Conservation (phyloP, 2,113 vertebrate genomes). For the Camelus bactrianus region DNA sequence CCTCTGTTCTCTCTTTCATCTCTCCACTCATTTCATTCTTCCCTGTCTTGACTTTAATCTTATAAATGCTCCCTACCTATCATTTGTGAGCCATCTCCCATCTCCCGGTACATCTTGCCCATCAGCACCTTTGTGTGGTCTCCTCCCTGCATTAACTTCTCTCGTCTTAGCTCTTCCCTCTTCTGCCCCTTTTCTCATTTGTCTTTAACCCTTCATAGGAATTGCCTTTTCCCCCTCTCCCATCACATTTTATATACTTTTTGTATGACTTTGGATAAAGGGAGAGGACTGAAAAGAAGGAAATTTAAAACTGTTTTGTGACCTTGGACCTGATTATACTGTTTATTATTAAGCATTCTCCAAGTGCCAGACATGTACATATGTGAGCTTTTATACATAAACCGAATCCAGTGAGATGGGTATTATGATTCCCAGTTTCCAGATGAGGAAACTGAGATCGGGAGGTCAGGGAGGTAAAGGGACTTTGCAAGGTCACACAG, state of each 20-base stretch:
- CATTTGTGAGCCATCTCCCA: conserved; percentile 57
- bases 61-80: conserved; percentile 54
- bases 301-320: not conserved
- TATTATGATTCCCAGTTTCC: conserved; percentile 23
- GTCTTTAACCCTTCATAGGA: not conserved
- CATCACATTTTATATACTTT: not conserved
- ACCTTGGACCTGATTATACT: not conserved
- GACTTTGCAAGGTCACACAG: conserved; percentile 43
- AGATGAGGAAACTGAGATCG: conserved; percentile 37
- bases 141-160: not conserved
- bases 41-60: conserved; percentile 74
- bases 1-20: conserved; percentile 64
- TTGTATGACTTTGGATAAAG: conserved; percentile 5
- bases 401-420: not conserved
- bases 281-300: not conserved
- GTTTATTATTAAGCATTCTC: not conserved
- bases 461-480: not conserved
- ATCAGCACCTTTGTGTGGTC: not conserved
- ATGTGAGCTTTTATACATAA: not conserved
- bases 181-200: not conserved
- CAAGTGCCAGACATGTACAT: not conserved
- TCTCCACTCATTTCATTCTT: conserved; percentile 57
- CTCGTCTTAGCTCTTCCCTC: not conserved
- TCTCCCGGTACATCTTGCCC: not conserved
- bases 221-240: not conserved